Base-by-base conservation (phyloP, 2,888 invertebrate species). In the Clunio marinus region DNA sequence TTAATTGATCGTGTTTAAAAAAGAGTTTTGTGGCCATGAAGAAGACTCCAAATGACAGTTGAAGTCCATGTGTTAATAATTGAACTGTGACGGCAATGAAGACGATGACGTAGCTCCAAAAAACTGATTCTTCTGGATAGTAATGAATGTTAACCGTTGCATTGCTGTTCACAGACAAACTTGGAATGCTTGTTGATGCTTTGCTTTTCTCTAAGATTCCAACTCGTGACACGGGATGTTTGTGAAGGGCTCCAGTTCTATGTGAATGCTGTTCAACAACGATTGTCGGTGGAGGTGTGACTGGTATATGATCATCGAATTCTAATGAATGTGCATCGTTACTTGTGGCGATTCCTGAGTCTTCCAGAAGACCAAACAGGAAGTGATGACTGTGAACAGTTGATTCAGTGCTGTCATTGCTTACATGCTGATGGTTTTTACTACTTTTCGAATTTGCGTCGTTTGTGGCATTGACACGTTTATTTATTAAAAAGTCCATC, bases 71-170 rank as follows among this genome's bases (percentile, higher is more conserved):
- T 45, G 80, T 77, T 66, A 85, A 74, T 58, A 82, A 77, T 74
- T 84, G 82, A 62, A 82, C 81, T 69, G 81, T 74, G 67, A 83
- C 77, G 46, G 82, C 81, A 68, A 81, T 81, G 46, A 77, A 75
- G 17, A 83, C 79, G 69, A 84, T 78, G 66, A 83, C 79, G 83
- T 83, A 85, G 35, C 84, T 84, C 84, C 84, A 84, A 63, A 83
- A 83, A 32, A 62, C 25, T 37, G 37, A 41, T 37, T 82, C 83
- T 78, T 84, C 84, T 25, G 84, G 84, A 73, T 83, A 84, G 75
- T 84, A 83, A 73, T 84, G 82, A 71, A 35, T 55, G n/a, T 66
- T 51, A 5, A 27, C 55, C 3, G 55, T 66, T 15, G 66, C 51
- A 32, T 51, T 66, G 15, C 66, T 66, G 37, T 66, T 51, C 15